Evolutionary conservation across 2,113 vertebrate species (phyloP).

Genomic region (Bufo gargarizans): DNA sequence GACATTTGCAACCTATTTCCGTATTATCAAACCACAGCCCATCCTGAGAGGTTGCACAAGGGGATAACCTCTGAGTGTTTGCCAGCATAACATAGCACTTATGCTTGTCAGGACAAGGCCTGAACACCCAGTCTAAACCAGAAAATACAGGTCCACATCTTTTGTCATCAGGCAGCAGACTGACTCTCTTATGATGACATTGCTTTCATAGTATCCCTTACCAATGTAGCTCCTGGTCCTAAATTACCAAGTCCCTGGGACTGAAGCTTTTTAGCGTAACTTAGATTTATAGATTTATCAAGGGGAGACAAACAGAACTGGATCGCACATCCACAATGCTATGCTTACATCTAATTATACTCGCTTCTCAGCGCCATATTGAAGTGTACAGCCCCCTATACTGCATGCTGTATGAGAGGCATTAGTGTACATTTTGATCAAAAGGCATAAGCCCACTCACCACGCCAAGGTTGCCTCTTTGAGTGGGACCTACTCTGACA

Average conservation of each 20-base stretch:
- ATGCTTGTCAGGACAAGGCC: conserved; percentile 20
- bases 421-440: too few relatives aligned
- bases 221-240: background rate
- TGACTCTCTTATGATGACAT: background rate
- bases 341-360: too few relatives aligned
- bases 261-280: background rate
- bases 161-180: background rate
- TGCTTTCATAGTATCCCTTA: background rate
- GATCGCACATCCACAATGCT: too few relatives aligned
- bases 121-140: background rate
- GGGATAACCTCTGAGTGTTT: conserved; percentile 36
- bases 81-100: background rate
- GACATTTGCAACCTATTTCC: conserved; percentile 22
- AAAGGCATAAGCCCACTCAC: too few relatives aligned
- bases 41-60: conserved; percentile 42
- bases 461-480: too few relatives aligned
- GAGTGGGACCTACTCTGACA: too few relatives aligned
- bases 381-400: too few relatives aligned
- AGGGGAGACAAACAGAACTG: too few relatives aligned
- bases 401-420: too few relatives aligned
- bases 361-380: too few relatives aligned
- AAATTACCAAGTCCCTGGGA: background rate
- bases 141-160: background rate
- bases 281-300: background rate
- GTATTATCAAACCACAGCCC: conserved; percentile 30